These are phyloP conservation scores for Drosophila mojavensis DNA, from an alignment of 1,140 invertebrate genomes.

Conservation along the genomic window DNA sequence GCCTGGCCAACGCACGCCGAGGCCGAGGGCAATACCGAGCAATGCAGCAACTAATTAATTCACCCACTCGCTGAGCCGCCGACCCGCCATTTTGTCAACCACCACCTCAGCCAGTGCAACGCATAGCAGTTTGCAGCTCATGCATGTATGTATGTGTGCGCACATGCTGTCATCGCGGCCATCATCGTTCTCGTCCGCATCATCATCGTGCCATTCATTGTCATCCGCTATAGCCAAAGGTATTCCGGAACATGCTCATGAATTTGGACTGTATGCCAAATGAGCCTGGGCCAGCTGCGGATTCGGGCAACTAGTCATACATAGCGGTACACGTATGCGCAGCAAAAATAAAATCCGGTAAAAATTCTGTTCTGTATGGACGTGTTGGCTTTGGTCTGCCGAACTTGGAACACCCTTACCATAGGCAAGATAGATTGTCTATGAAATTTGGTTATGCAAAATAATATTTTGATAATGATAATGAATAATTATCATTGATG, in stretches of 20 bases:
- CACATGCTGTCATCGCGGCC: conserved; percentile 70
- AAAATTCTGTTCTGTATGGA: not conserved
- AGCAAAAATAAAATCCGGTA: conserved; percentile 7
- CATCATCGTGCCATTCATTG: conserved; percentile 34
- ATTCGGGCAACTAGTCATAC: conserved; percentile 32
- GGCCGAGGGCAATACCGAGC: not conserved
- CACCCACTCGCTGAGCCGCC: not conserved
- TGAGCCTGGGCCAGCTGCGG: conserved; percentile 56
- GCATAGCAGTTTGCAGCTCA: conserved; percentile 51
- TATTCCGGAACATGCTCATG: conserved; percentile 65
- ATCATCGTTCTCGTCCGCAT: conserved; percentile 38
- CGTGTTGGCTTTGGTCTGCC: not conserved
- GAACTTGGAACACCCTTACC: not conserved
- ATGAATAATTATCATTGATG: too few species aligned
- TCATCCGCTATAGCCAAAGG: conserved; percentile 25
- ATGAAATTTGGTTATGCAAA: not conserved
- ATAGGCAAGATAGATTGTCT: too few species aligned
- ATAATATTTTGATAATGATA: too few species aligned
- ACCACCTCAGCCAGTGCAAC: conserved; percentile 15
- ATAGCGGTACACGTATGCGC: conserved; percentile 1
- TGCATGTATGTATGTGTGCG: conserved; percentile 52
- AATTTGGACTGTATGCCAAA: conserved; percentile 68
- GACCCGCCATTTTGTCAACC: not conserved
- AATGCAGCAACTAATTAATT: not conserved
- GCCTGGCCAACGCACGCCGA: not conserved